Conservation (phyloP, 2,888 invertebrate genomes). For the Melolontha melolontha region DNA sequence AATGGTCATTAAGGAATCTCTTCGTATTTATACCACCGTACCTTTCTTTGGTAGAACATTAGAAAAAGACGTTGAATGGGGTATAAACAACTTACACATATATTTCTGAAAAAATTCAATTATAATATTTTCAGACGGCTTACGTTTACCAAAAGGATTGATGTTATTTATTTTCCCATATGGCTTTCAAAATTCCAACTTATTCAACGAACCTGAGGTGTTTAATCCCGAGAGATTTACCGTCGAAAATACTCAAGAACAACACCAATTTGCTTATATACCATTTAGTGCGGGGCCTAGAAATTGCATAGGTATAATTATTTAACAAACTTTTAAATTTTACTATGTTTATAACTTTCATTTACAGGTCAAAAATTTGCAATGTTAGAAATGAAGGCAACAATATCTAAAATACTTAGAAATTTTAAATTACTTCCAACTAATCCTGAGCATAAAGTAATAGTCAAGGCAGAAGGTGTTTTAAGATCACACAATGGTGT, state of each 20-base stretch:
- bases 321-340: no score
- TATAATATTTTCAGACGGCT: constrained; percentile 19
- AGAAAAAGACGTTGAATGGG: constrained; percentile 46
- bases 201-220: constrained; percentile 63
- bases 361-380: constrained; percentile 51
- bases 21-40: constrained; percentile 58
- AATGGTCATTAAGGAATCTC: constrained; percentile 57
- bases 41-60: constrained; percentile 53
- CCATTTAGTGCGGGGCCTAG: constrained; percentile 60
- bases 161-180: constrained; percentile 29
- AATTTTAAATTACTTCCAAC: constrained; percentile 61
- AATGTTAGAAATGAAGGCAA: constrained; percentile 69
- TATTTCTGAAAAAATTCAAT: no score
- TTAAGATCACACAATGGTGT: constrained; percentile 66
- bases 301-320: constrained; percentile 53
- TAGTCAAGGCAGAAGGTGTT: constrained; percentile 65
- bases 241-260: constrained; percentile 53
- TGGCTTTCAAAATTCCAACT: constrained; percentile 59
- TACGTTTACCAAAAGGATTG: constrained; percentile 39
- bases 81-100: neutral
- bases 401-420: constrained; percentile 67
- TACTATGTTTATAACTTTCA: no score
- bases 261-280: constrained; percentile 57
- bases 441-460: constrained; percentile 60
- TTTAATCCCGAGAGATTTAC: constrained; percentile 61